Base-by-base conservation (phyloP, 2,797 vertebrate species). In the Intellagama lesueurii region DNA sequence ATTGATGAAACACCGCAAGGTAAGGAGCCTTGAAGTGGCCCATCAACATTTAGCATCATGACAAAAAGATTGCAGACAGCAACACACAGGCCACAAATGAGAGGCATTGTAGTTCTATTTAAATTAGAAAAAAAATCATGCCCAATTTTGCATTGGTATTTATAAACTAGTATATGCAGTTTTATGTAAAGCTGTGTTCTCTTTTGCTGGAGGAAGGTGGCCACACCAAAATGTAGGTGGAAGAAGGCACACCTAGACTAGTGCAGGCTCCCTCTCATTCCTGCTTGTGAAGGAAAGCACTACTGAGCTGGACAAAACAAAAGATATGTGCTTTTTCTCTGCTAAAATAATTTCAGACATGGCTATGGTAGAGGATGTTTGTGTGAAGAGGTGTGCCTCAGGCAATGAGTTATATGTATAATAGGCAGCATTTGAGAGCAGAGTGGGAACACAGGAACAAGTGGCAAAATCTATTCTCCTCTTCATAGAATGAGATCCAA, bases 401-500 rank as follows among this genome's bases (percentile, higher is more conserved):
- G 28, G 35, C 32, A 22, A 79, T 44, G 32, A 79, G 28, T 22
- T 19, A 64, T 64, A 16, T 9, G 8, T 35, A 49, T 28, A 49
- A 19, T 40, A 44, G 66, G 66, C n/a, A 26, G 70, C 7, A 44
- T 73, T 81, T 28, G 56, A 81, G 35, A 17, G 32, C 12, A 28
- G 30, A 49, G 14, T 79, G 40, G 77, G 49, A 40, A 44, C 26
- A 12, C 17, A 9, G 28, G 7, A 35, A 40, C 35, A 32, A 78
- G 28, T 6, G 24, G 8, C 64, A 40, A 30, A 4, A 69, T 6
- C 32, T 24, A 40, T 77, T n/a, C 26, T n/a, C 28, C 52, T 44
- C 4, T 60, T 72, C 22, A 32, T 92, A 95, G 88, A 64, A 90
- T 95, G 86, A 85, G 81, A 94, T 92, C 92, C 94, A 89, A 89